Base-by-base conservation (phyloP, 2,888 invertebrate species). In the Agriopis marginaria region DNA sequence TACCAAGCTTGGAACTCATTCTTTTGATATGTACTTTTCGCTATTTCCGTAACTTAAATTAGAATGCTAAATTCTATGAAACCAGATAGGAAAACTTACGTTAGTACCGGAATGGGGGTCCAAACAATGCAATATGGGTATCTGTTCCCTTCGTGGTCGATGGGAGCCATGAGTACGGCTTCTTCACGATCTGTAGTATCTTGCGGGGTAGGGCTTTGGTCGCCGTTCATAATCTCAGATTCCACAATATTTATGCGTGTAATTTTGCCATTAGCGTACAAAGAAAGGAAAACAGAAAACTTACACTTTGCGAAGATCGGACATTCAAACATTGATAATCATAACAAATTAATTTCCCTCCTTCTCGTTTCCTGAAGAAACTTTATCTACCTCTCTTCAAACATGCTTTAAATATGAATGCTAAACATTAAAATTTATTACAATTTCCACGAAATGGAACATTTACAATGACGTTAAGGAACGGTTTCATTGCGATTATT, bases 41-140 rank as follows among this genome's bases (percentile, higher is more conserved):
- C 32, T 42, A 42, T 14, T 14, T 49, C 8, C 14, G 14, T 10
- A 45, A 4, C 45, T 1, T 9, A 11, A 5, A 10, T 45, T 45
- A 12, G 4, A 51, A 47, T 7, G n/a, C 23, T 23, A 11, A 23
- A 51, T 51, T 23, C 11, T 50, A 50, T 51, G 7, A 10, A 12
- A 62, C 0, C 7, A 50, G 17, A 11, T 6, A 45, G 51, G 53
- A 17, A 51, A 74, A 92, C 95, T 94, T 90, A 97, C 97, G 98
- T 97, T 79, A 99, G 82, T 62, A 98, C 91, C 3, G 99, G 99
- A 79, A 99, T 97, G 0, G 99, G 99, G 1, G 99, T 99, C 99
- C 99, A 99, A 5, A 99, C 99, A 69, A 99, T 97, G 82, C 98
- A 98, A 86, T 96, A 98, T 0, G 99, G 99, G 91, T 96, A 99